Evolutionary conservation across 1,140 invertebrate genomes (phyloP), one percentile per base, ranked within the genome.

Genomic region (Ceratitis capitata): DNA sequence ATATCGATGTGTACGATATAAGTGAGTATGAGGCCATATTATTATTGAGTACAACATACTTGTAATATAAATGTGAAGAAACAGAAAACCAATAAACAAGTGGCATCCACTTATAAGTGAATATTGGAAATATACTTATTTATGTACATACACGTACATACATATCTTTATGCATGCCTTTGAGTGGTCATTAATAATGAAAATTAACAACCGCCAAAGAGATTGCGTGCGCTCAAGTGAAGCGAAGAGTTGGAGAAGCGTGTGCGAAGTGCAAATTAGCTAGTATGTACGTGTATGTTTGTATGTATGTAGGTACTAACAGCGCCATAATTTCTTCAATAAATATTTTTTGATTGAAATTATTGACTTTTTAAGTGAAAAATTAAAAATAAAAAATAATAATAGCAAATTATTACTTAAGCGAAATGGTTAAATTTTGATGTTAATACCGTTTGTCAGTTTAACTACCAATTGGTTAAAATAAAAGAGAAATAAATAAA

Each of bases 391-490:
- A 7, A 5, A n/a, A 29, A 1, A 61, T 61, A 7, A 23, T 74
- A 19, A 39, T 19, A 26, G 29, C 39, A 3, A 78, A 78, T 78
- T 14, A 78, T n/a, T 26, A 78, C 23, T 78, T 39, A 42, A 45
- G 69, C 69, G 14, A n/a, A 78, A 45, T 45, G 35, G n/a, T n/a
- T 78, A 23, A 26, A 78, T 47, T 78, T 78, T 42, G 69, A 16
- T 45, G 32, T 78, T 78, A 78, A 78, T 78, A n/a, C 69, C 23
- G 42, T 78, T 78, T 78, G 69, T 78, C 69, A 78, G 69, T 78
- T 78, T 78, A 78, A 78, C 45, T 78, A n/a, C n/a, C n/a, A n/a
- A n/a, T n/a, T n/a, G n/a, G n/a, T n/a, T n/a, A n/a, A n/a, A n/a
- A n/a, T n/a, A n/a, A 78, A 78, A 45, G 39, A 23, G 69, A 35